Base-by-base conservation (phyloP, 2,113 vertebrate genomes). In the Tragulus kanchil region DNA sequence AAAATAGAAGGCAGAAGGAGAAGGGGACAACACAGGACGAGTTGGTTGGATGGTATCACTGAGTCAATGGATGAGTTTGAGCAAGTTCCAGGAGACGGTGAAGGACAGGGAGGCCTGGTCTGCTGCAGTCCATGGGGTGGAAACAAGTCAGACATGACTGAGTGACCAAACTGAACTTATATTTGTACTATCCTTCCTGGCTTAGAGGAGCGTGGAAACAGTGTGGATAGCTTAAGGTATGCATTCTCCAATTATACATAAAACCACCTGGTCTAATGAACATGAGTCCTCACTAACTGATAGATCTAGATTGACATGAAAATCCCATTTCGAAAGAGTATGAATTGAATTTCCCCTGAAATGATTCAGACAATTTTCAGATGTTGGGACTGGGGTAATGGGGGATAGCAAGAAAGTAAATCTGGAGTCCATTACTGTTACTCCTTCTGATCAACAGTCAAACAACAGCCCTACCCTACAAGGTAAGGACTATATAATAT, bases 221-320 rank as follows among this genome's bases (percentile, higher is more conserved):
- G 13, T n/a, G 2, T 50, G 82, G 6, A 85, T 56, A 82, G 79
- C 77, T 25, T 82, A 78, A 83, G 8, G 14, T 54, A 78, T 69
- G 4, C 31, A 84, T 79, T 84, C 65, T 45, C 16, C 69, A 81
- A 11, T 85, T 73, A 75, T 77, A 90, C 95, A 89, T 9, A 56
- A 54, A 79, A 89, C 75, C 75, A 84, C 86, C 17, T 69, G 15
- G 58, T 31, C 50, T 67, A 86, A 31, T 64, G 52, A 89, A 71
- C 52, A 93, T 52, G 31, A 25, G 8, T 48, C 61, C 19, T 71
- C 71, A 83, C n/a, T 73, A 71, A 93, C 5, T 26, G 56, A 85
- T 69, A 90, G 79, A 65, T 19, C 89, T 8, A 83, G 62, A 85
- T 16, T 71, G 65, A 95, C 85, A 58, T 64, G 36, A 95, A 67